Conservation (phyloP, 2,113 vertebrate species). For the Cacatua alba region DNA sequence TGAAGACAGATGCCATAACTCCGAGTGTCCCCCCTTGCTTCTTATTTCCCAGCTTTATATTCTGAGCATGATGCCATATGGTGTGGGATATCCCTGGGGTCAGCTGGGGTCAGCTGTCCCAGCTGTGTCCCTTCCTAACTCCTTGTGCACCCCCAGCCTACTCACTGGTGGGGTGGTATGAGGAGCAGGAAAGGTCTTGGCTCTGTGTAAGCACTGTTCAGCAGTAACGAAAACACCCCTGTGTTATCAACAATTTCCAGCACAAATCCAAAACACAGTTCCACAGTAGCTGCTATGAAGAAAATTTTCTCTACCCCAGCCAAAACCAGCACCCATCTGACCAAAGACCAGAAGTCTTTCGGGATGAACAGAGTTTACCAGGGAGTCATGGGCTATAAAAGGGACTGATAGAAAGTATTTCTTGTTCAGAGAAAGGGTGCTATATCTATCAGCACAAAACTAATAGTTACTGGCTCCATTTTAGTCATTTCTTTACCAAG, state of each 20-base stretch:
- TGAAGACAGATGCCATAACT: not conserved
- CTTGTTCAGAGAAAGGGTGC: not conserved
- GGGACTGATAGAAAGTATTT: not conserved
- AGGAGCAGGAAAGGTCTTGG: not conserved
- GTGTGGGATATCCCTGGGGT: not conserved
- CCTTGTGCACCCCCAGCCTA: not conserved
- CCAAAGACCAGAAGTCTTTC: not conserved
- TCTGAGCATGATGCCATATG: not conserved
- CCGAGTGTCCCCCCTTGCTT: not conserved
- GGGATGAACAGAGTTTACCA: not conserved
- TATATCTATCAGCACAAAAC: not conserved
- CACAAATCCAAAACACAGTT: not conserved
- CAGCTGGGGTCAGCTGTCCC: not conserved
- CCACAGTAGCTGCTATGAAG: not conserved
- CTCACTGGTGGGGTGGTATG: too few relatives aligned
- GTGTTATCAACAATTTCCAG: not conserved
- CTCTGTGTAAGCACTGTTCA: not conserved
- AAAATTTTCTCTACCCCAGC: not conserved
- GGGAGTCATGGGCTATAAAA: not conserved
- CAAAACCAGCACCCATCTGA: not conserved
- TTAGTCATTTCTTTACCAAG: not conserved
- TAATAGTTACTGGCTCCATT: not conserved
- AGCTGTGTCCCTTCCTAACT: not conserved
- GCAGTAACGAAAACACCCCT: not conserved
- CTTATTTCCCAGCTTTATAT: not conserved